Conservation (phyloP, 2,888 invertebrate genomes). For the Parelbella ahira region DNA sequence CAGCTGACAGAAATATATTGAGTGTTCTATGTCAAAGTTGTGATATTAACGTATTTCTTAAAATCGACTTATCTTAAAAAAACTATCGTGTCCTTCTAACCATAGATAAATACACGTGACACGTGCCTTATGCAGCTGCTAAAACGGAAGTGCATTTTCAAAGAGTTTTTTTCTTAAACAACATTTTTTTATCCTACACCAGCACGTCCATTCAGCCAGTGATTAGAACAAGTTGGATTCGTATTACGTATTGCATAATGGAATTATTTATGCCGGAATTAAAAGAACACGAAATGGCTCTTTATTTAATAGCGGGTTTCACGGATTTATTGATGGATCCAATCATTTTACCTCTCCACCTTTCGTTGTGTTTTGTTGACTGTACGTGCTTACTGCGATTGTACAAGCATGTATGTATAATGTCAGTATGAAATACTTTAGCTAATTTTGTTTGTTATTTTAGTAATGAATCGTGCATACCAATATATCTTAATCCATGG, state of each 20-base stretch:
- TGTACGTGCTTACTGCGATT: conserved; percentile 1
- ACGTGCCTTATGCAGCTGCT: conserved; percentile 68
- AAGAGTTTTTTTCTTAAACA: conserved; percentile 30
- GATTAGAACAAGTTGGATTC: conserved; percentile 37
- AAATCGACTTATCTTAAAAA: not conserved
- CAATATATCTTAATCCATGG: no score
- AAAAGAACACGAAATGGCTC: conserved; percentile 21
- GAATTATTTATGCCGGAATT: conserved; percentile 23
- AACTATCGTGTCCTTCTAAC: conserved; percentile 13
- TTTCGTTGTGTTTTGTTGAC: no score
- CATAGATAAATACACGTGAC: conserved; percentile 30
- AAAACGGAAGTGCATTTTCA: conserved; percentile 59
- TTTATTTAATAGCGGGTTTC: conserved; percentile 11
- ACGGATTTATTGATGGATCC: conserved; percentile 13
- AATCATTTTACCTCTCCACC: not conserved
- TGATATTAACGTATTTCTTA: not conserved
- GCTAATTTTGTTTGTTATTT: no score
- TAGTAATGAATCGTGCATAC: no score
- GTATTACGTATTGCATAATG: conserved; percentile 28
- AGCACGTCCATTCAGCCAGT: conserved; percentile 35
- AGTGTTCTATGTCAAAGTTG: no score
- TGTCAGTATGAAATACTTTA: no score
- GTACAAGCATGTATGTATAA: not conserved
- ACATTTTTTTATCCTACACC: conserved; percentile 34
- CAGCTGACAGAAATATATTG: no score